A percentile compares a stretch with the other conserved stretches of the same genome.
These are phyloP conservation scores for Sclerurus mexicanus DNA, from an alignment of 2,113 vertebrate species.

Conservation along the genomic window DNA sequence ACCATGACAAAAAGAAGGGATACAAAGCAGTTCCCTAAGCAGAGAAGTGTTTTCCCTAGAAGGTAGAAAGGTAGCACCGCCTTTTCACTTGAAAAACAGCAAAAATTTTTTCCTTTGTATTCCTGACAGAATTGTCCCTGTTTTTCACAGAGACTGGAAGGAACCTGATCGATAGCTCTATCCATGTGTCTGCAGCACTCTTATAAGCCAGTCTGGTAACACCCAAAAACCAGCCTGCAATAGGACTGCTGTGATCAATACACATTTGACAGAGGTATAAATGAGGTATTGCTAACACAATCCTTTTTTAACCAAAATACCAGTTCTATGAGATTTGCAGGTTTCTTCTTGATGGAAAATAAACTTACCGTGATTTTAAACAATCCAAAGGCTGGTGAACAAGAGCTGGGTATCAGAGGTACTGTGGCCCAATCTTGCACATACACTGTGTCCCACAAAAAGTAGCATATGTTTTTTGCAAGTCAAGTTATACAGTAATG, in stretches of 20 bases:
- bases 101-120: neutral
- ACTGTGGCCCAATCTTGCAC: accelerated
- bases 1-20: neutral
- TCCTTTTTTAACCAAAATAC: neutral
- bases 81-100: neutral
- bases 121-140: neutral
- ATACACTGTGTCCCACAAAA: accelerated
- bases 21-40: neutral
- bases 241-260: neutral
- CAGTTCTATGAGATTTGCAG: neutral
- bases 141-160: neutral
- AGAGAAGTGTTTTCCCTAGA: neutral
- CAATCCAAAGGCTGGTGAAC: neutral
- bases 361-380: neutral
- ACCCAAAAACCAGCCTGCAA: neutral
- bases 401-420: neutral
- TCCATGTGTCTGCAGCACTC: neutral
- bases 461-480: neutral
- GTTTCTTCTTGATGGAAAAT: neutral
- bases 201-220: neutral
- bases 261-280: neutral
- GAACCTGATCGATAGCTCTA: neutral
- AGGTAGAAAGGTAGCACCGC: neutral
- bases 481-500: neutral
- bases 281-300: neutral